These are phyloP conservation scores for Phalera bucephala DNA, from an alignment of 2,888 invertebrate genomes.

Conservation along the genomic window DNA sequence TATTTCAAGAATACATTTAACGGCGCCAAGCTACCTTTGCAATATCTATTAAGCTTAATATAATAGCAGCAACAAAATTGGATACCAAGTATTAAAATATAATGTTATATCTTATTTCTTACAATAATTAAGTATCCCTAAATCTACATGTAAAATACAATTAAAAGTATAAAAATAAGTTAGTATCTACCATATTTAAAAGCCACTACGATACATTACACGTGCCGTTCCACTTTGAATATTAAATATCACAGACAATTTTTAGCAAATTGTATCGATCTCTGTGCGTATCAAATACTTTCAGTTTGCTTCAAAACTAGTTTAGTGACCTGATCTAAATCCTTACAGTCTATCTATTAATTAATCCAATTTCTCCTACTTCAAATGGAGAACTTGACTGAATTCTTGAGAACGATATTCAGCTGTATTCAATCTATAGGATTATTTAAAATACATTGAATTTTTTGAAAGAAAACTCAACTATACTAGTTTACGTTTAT, in stretches of 20 bases:
- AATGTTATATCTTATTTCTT: slow-evolving; percentile 7
- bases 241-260: slow-evolving; percentile 70
- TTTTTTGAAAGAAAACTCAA: too few species aligned
- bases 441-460: too few species aligned
- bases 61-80: not conserved
- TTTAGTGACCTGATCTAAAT: slow-evolving; percentile 8
- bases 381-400: too few species aligned
- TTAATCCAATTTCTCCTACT: too few species aligned
- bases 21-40: too few species aligned
- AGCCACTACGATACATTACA: slow-evolving; percentile 26
- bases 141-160: slow-evolving; percentile 13
- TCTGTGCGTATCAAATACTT: slow-evolving; percentile 31
- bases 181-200: slow-evolving; percentile 29
- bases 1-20: too few species aligned
- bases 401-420: too few species aligned
- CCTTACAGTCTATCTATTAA: slow-evolving; percentile 1
- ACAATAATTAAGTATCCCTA: slow-evolving; percentile 27
- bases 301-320: slow-evolving; percentile 18
- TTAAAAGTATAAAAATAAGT: slow-evolving; percentile 41
- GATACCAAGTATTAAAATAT: slow-evolving; percentile 1
- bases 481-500: too few species aligned
- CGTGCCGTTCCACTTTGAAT: slow-evolving; percentile 52
- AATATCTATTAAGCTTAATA: too few species aligned
- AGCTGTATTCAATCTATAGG: too few species aligned
- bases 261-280: slow-evolving; percentile 36